Evolutionary conservation across 2,888 invertebrate species (phyloP).

Genomic region (Sminthurides aquaticus): DNA sequence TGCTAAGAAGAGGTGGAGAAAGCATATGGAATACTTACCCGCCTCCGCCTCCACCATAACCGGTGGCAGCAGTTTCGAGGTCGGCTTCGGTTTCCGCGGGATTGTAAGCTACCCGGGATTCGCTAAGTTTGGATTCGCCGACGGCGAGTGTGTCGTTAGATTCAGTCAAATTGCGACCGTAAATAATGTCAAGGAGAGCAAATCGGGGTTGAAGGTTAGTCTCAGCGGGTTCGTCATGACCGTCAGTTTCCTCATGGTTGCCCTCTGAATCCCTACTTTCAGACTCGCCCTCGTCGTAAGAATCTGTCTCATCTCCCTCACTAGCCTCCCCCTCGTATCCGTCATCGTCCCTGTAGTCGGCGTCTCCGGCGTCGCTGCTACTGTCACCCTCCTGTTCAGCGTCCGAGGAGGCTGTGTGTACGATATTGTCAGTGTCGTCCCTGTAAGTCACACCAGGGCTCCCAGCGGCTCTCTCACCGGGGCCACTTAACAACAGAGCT

Average conservation of each 20-base stretch:
- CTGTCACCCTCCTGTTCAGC: constrained; percentile 13
- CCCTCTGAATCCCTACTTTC: constrained; percentile 20
- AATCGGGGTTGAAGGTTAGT: constrained; percentile 29
- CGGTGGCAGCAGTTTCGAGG: constrained; percentile 34
- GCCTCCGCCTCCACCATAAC: constrained; percentile 23
- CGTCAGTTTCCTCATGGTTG: constrained; percentile 20
- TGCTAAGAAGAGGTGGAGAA: background rate
- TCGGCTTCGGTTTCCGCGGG: constrained; percentile 18
- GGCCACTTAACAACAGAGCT: background rate
- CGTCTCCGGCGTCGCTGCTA: constrained; percentile 19
- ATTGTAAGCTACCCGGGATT: constrained; percentile 35
- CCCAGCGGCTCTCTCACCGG: constrained; percentile 3
- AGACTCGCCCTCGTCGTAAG: constrained; percentile 22
- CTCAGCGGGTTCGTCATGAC: constrained; percentile 28
- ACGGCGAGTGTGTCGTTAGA: constrained; percentile 21
- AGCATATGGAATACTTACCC: no score
- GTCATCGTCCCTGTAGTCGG: constrained; percentile 26
- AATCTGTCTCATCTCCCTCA: constrained; percentile 22
- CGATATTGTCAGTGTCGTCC: constrained; percentile 19
- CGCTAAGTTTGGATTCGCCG: constrained; percentile 33
- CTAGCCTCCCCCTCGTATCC: constrained; percentile 22
- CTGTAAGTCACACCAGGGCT: background rate
- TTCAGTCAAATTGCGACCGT: constrained; percentile 22
- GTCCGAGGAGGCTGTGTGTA: constrained; percentile 7
- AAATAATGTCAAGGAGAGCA: constrained; percentile 29